Percentiles rank a stretch among this genome's conserved stretches.
These are phyloP conservation scores for Sorex araneus DNA, from an alignment of 2,113 vertebrate genomes.

Conservation along the genomic window DNA sequence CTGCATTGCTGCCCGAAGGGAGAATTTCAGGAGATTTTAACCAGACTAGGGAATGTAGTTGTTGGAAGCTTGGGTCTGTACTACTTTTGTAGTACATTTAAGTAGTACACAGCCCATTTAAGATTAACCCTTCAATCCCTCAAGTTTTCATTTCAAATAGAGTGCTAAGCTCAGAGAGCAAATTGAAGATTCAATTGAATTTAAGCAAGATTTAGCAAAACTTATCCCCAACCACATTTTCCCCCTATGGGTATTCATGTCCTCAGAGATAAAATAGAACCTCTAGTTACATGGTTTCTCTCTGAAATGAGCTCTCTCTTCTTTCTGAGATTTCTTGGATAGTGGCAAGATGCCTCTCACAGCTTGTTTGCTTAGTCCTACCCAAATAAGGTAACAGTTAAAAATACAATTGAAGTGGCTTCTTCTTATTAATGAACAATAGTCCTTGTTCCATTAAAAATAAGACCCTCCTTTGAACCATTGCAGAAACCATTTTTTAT, in stretches of 20 bases:
- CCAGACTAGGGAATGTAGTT: neutral
- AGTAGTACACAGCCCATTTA: constrained; percentile 8
- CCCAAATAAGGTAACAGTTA: constrained; percentile 67
- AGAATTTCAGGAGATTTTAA: neutral
- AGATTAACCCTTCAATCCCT: neutral
- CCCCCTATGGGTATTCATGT: no score
- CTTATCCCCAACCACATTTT: neutral
- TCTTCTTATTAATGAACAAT: constrained; percentile 69
- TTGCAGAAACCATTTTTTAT: constrained; percentile 65
- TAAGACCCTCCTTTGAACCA: constrained; percentile 39
- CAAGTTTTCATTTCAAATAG: constrained; percentile 6
- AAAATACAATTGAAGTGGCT: constrained; percentile 44
- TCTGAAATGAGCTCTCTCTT: neutral
- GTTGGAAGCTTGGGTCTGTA: neutral
- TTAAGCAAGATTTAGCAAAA: constrained; percentile 42
- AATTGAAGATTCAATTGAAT: constrained; percentile 27
- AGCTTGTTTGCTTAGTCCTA: constrained; percentile 29
- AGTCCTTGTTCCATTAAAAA: constrained; percentile 67
- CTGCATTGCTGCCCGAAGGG: neutral
- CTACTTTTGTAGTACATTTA: neutral
- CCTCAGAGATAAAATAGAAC: neutral
- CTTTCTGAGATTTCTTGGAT: neutral
- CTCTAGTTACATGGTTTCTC: neutral
- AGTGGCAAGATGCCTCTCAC: neutral
- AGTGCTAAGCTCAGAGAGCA: neutral